Base-by-base conservation (phyloP, 2,113 vertebrate genomes). In the Etheostoma cragini region DNA sequence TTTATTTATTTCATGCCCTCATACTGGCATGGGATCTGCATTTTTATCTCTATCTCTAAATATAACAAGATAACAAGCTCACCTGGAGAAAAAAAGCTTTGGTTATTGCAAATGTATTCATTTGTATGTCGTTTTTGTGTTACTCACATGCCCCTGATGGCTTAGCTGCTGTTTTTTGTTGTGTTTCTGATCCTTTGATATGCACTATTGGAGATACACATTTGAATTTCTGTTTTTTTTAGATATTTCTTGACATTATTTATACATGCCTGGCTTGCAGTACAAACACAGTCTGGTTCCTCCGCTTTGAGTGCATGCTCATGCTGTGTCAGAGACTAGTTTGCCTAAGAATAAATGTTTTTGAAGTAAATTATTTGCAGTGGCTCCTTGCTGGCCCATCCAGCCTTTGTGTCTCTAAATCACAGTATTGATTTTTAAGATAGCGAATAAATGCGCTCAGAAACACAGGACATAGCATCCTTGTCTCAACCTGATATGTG, bases 341-440 rank as follows among this genome's bases (percentile, higher is more conserved):
- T 91, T 78, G 72, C 86, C 64, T 69, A 76, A 77, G 88, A 93
- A 95, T 87, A 89, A 93, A 92, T 93, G 83, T 83, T 92, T 91
- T 91, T 85, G 80, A 89, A 92, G 85, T 89, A 72, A 90, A 92
- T 93, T 87, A 91, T 92, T 92, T 89, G 82, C 77, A 91, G 83
- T 73, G 66, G 78, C 81, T 82, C 83, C 72, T 90, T 14, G 80
- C 87, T 90, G 67, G 82, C 78, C 86, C 49, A 56, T 76, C 53
- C 76, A 84, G 71, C 79, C 83, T 87, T 85, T 89, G 82, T 91
- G 89, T 88, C 76, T 91, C 85, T 85, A 93, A 93, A 94, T 94
- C 88, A 90, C 58, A 19, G 68, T 94, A 94, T 94, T 93, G 94
- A 95, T 93, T 94, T 94, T 92, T 78, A 92, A 89, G 89, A 91